phyloP scores from a whole-genome alignment of 2,797 vertebrate species.

The Thalassophryne amazonica region DNA sequence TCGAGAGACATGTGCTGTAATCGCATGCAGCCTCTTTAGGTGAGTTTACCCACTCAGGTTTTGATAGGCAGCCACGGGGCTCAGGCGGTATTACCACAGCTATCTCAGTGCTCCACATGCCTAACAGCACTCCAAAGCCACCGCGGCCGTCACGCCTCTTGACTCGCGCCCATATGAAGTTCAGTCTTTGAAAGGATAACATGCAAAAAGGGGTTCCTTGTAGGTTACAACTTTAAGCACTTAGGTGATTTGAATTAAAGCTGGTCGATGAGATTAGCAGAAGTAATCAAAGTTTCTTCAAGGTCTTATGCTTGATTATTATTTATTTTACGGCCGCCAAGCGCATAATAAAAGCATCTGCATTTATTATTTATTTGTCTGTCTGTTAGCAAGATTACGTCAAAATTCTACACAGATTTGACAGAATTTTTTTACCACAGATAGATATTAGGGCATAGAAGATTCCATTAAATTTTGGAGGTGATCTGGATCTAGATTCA shows the following conservation, averaged over 20 bases:
- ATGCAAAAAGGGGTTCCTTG: slow-evolving; percentile 8
- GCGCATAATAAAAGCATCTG: too few species aligned
- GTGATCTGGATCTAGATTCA: too few species aligned
- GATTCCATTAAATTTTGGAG: too few species aligned
- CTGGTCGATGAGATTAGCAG: neutral
- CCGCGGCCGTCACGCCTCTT: slow-evolving; percentile 1
- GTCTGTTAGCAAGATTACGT: too few species aligned
- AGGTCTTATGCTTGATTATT: neutral
- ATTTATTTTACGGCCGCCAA: too few species aligned
- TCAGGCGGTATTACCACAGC: slow-evolving; percentile 13
- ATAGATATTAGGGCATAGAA: too few species aligned
- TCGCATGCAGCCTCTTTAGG: neutral
- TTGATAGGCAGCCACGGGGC: slow-evolving; percentile 20
- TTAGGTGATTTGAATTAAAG: slow-evolving; percentile 14
- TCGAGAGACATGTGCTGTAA: neutral
- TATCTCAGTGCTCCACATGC: slow-evolving; percentile 20
- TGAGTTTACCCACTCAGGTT: neutral
- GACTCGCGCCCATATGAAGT: slow-evolving; percentile 52
- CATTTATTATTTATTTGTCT: too few species aligned
- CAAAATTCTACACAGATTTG: too few species aligned
- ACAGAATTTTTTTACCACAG: too few species aligned
- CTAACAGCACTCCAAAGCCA: slow-evolving; percentile 25
- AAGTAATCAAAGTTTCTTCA: neutral
- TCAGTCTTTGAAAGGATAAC: slow-evolving; percentile 44
- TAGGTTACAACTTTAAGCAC: slow-evolving; percentile 8